Evolutionary conservation across 2,113 vertebrate species (phyloP), one percentile per base, ranked within the genome.

Genomic region (Columba livia): DNA sequence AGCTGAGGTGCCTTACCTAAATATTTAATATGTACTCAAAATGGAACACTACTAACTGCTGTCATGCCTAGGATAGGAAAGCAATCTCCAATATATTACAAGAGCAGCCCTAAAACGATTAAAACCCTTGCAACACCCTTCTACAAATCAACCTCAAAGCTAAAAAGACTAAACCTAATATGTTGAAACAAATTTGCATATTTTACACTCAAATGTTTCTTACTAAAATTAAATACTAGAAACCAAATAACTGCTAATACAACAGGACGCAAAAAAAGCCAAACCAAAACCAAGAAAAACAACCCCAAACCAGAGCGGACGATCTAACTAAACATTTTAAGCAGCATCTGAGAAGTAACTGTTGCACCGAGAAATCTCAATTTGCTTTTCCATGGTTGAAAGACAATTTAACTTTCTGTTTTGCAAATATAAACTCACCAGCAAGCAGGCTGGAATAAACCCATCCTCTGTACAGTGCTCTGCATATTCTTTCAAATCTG

Each of bases 401-500:
- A 54, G 19, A 70, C n/a, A 69, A 34, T 17, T 31, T 15, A 89
- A 61, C 19, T 77, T 79, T 10, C 54, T 60, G 38, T 34, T 74
- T 34, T 78, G 61, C 34, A 91, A 80, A 87, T 5, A 83, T 10
- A 42, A 74, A 98, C 99, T 98, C 96, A 99, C 99, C 98, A 99
- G 98, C 78, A 99, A 97, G 95, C 99, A 99, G 81, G 99, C 99
- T 93, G 99, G 99, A 72, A 99, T 98, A 79, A 98, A 96, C 47
- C 99, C 99, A 95, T 99, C 99, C 91, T 98, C 99, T 10, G 98
- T 98, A 82, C 98, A 99, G 95, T 99, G 99, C 74, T 99, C 99
- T 7, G 99, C 99, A 94, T 99, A 99, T 93, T 99, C 99, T 93
- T 99, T 99, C 95, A 99, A 98, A 94, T 99, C 98, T n/a, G 99